phyloP scores from a whole-genome alignment of 2,797 vertebrate species.

The Brotula barbata region DNA sequence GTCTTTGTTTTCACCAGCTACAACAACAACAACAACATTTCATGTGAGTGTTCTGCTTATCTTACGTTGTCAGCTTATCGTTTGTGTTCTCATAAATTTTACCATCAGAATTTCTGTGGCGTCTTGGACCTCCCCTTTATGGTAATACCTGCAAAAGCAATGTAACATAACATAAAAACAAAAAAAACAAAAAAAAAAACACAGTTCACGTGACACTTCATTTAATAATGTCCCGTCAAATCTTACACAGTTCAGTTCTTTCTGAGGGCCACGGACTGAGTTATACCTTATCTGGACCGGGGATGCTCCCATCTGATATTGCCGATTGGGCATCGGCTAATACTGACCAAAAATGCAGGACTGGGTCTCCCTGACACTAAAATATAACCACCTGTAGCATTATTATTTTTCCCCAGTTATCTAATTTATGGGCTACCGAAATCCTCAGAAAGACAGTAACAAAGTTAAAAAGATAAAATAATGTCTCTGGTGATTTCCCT shows the following conservation, averaged over 20 bases:
- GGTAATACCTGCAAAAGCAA: conserved; percentile 81
- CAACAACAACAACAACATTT: conserved; percentile 48
- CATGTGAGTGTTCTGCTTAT: conserved; percentile 5
- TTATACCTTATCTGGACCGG: neutral
- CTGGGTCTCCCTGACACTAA: no score
- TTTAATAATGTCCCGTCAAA: neutral
- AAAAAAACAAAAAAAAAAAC: no score
- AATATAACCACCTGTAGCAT: no score
- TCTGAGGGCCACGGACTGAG: conserved; percentile 1
- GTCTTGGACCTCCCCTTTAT: conserved; percentile 89
- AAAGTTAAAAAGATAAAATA: no score
- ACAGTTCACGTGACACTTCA: neutral
- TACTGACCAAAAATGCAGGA: no score
- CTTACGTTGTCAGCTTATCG: no score
- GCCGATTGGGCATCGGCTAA: no score
- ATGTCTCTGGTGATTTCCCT: no score
- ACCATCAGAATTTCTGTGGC: conserved; percentile 87
- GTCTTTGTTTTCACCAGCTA: conserved; percentile 89
- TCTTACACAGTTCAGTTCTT: conserved; percentile 5
- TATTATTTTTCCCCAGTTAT: no score
- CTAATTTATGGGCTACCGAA: no score
- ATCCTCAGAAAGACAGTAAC: no score
- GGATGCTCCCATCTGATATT: no score
- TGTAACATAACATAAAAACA: conserved; percentile 1
- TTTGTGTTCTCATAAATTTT: conserved; percentile 34